Evolutionary conservation across 2,113 vertebrate genomes (phyloP), one percentile per base, ranked within the genome.

Genomic region (Mionectes macconnelli): DNA sequence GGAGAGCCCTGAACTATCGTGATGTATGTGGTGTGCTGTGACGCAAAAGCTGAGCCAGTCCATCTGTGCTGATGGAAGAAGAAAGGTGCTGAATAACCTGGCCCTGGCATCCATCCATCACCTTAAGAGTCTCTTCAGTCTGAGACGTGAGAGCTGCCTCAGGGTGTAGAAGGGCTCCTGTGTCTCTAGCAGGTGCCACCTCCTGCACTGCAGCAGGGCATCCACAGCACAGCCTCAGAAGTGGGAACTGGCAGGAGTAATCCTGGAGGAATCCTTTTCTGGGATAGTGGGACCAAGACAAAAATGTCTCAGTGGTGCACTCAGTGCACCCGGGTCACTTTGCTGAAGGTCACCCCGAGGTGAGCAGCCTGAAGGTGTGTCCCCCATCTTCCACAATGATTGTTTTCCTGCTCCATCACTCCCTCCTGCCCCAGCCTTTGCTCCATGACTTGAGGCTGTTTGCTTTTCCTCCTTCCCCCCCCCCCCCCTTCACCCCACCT

Each of bases 191-290:
- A 52, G 52, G 18, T 42, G 35, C 35, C 83, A 21, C 56, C 68
- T 22, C 50, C 42, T 14, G 12, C 4, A 2, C 2, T 2, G 0
- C 31, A 13, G 9, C 0, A 1, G 40, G 55, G 47, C 10, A 19
- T 62, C 33, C 25, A 0, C 39, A 2, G 64, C 4, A 0, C 11
- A 30, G 66, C 30, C 31, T 64, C 56, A 22, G 31, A 21, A 18
- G 8, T 33, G 72, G 9, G 31, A 21, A 18, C 9, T 33, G 72
- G 9, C 20, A 28, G 9, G 3, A 52, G 23, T 6, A 33, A 31
- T 42, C 35, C 57, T 50, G 19, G 30, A 55, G 47, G 55, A 37
- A 14, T 55, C 37, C 55, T 66, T 17, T 44, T 22, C 56, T 88
- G 89, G 76, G 55, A 17, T 55, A 67, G 25, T 0, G 1, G 7